Evolutionary conservation across 2,888 invertebrate genomes (phyloP).

Genomic region (Dione juno): DNA sequence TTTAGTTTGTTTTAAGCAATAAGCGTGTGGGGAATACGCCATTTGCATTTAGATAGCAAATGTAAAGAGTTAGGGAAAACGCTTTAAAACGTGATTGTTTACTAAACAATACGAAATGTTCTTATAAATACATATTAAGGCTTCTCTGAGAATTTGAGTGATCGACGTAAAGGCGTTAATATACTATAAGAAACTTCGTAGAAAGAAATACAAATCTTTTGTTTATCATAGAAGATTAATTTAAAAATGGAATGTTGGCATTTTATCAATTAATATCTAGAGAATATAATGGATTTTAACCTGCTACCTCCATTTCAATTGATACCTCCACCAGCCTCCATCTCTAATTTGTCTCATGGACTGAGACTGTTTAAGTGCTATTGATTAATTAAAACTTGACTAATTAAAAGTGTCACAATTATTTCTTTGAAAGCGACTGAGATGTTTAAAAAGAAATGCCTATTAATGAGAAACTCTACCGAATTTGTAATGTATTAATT

Average conservation of each 20-base stretch:
- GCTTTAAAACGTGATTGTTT: not conserved
- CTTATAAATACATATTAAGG: no score
- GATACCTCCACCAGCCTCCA: no score
- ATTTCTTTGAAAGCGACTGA: constrained; percentile 24
- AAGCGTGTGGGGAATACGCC: not conserved
- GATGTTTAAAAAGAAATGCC: constrained; percentile 25
- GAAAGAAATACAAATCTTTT: no score
- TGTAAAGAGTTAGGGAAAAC: not conserved
- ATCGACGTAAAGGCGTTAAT: no score
- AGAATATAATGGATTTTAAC: no score
- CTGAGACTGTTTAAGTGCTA: not conserved
- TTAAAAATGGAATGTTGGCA: no score
- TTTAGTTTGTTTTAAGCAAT: not conserved
- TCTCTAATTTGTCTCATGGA: not conserved
- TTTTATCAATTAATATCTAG: no score
- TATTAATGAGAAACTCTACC: constrained; percentile 15
- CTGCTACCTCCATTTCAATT: no score
- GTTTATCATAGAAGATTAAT: no score
- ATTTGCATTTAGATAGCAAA: constrained; percentile 14
- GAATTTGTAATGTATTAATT: constrained; percentile 23
- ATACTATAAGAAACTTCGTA: no score
- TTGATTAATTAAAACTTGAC: constrained; percentile 36
- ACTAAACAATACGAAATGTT: no score
- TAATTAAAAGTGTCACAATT: constrained; percentile 34
- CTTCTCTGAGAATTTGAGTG: no score